These are phyloP conservation scores for Sinosuthora webbiana DNA, from an alignment of 2,113 vertebrate genomes.

Conservation along the genomic window DNA sequence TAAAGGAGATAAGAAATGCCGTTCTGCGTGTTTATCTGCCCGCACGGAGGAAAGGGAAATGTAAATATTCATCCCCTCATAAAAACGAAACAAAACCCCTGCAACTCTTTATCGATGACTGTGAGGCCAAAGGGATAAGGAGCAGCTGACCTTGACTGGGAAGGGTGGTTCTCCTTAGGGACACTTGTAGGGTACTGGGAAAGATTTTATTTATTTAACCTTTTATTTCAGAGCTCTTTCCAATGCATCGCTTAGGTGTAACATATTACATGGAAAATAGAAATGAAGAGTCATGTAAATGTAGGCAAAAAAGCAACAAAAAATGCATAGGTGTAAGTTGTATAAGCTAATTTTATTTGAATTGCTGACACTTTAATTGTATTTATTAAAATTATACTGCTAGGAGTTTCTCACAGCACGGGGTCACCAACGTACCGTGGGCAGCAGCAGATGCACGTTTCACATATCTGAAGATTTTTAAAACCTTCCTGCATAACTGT, in stretches of 20 bases:
- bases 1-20: slow-evolving; percentile 7
- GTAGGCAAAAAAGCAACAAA: background rate
- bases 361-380: background rate
- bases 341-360: background rate
- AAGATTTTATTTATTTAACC: background rate
- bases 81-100: background rate
- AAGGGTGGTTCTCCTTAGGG: background rate
- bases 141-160: background rate
- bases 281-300: background rate
- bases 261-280: background rate
- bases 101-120: background rate
- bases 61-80: background rate
- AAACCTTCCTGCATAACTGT: background rate
- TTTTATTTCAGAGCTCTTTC: background rate
- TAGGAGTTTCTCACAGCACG: background rate
- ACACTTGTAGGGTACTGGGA: background rate
- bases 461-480: background rate
- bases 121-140: background rate
- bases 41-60: background rate
- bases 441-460: background rate
- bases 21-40: background rate
- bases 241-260: background rate
- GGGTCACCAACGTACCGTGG: background rate
- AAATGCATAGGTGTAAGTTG: background rate
- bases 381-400: background rate